phyloP scores from a whole-genome alignment of 2,113 vertebrate species.

The Tetrax tetrax region DNA sequence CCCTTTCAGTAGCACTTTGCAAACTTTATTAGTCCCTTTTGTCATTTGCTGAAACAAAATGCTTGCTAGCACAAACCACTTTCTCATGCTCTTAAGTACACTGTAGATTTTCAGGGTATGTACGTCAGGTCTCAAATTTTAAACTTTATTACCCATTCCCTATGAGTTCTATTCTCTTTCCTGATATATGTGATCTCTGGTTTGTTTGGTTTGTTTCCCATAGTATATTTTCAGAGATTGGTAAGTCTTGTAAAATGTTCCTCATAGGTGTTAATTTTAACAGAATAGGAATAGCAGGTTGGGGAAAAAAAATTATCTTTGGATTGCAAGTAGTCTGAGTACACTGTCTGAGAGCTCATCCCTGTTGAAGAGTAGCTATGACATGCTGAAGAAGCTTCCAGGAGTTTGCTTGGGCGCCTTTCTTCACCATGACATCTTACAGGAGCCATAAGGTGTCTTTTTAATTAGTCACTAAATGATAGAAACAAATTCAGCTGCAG shows the following conservation, averaged over 20 bases:
- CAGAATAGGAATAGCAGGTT: background rate
- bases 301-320: background rate
- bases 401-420: background rate
- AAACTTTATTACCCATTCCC: background rate
- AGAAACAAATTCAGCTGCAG: background rate
- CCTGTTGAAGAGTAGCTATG: background rate
- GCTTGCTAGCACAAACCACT: conserved; percentile 18
- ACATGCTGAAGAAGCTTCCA: background rate
- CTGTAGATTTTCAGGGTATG: conserved; percentile 2
- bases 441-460: background rate
- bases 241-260: background rate
- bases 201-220: background rate
- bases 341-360: background rate
- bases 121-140: background rate
- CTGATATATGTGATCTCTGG: background rate
- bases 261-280: background rate
- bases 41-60: conserved; percentile 1
- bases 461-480: background rate
- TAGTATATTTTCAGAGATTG: background rate
- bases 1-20: background rate
- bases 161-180: background rate
- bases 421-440: background rate
- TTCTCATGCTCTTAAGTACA: conserved; percentile 32
- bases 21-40: conserved; percentile 42
- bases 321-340: background rate